Evolutionary conservation across 2,888 invertebrate genomes (phyloP).

Genomic region (Lypha dubia): DNA sequence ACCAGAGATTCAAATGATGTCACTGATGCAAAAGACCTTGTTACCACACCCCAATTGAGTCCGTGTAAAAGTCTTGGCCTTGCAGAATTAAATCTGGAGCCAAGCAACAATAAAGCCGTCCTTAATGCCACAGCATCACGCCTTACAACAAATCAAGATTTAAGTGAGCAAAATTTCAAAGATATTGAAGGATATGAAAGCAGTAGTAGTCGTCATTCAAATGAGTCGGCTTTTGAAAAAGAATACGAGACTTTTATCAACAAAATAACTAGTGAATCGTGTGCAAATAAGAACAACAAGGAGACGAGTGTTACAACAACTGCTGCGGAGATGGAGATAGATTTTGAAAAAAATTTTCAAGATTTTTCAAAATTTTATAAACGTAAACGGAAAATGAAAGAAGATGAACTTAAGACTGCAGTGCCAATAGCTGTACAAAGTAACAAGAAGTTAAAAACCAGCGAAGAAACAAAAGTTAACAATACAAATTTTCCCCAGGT

Average conservation of each 20-base stretch:
- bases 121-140: conserved; percentile 28
- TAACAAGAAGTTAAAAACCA: conserved; percentile 46
- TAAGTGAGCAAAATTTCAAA: conserved; percentile 60
- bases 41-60: conserved; percentile 40
- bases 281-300: not conserved
- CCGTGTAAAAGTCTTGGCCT: conserved; percentile 40
- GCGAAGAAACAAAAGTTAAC: conserved; percentile 11
- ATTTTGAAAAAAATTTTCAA: conserved; percentile 75
- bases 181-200: conserved; percentile 77
- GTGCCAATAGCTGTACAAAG: not conserved
- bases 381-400: conserved; percentile 76
- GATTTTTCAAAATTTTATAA: conserved; percentile 79
- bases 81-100: conserved; percentile 52
- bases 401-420: conserved; percentile 44
- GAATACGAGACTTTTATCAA: conserved; percentile 81
- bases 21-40: conserved; percentile 2
- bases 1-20: conserved; percentile 49
- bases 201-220: conserved; percentile 75
- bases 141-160: conserved; percentile 14
- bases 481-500: conserved; percentile 71
- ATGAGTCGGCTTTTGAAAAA: conserved; percentile 79
- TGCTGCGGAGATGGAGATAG: conserved; percentile 54
- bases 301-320: not conserved
- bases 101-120: conserved; percentile 52
- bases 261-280: conserved; percentile 75